These are phyloP conservation scores for Hydrotaea diabolus DNA, from an alignment of 2,888 invertebrate species.

Conservation along the genomic window DNA sequence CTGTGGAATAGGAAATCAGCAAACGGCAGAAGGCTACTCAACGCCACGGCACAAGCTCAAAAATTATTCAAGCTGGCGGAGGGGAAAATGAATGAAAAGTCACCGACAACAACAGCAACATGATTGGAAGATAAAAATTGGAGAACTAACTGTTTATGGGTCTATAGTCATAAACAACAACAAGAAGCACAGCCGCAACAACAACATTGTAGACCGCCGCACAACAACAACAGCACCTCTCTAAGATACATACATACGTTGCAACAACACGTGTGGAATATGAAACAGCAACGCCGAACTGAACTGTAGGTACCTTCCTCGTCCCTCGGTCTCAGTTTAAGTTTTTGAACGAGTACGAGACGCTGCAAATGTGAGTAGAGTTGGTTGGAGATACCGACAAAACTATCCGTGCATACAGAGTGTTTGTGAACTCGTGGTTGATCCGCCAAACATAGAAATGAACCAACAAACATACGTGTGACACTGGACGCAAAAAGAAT, in stretches of 20 bases:
- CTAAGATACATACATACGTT: neutral
- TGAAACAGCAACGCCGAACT: neutral
- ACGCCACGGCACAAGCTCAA: neutral
- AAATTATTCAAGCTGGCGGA: neutral
- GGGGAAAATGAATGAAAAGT: constrained; percentile 1
- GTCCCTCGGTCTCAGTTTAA: too few species aligned
- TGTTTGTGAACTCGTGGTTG: neutral
- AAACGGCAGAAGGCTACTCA: constrained; percentile 70
- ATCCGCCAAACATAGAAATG: neutral
- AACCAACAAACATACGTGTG: neutral
- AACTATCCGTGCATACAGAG: neutral
- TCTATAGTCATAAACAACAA: neutral
- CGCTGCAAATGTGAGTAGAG: neutral
- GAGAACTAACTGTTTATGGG: constrained; percentile 36
- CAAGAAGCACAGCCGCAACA: too few species aligned
- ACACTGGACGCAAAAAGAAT: too few species aligned
- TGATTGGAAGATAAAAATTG: constrained; percentile 51
- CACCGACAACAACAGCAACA: neutral
- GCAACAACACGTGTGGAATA: constrained; percentile 22
- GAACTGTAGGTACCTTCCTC: neutral
- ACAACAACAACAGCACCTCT: neutral
- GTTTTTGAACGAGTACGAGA: too few species aligned
- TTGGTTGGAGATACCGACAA: neutral
- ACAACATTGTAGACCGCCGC: constrained; percentile 8
- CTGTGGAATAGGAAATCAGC: constrained; percentile 76